Conservation (phyloP, 2,797 vertebrate species). For the Buphagus erythrorhynchus region DNA sequence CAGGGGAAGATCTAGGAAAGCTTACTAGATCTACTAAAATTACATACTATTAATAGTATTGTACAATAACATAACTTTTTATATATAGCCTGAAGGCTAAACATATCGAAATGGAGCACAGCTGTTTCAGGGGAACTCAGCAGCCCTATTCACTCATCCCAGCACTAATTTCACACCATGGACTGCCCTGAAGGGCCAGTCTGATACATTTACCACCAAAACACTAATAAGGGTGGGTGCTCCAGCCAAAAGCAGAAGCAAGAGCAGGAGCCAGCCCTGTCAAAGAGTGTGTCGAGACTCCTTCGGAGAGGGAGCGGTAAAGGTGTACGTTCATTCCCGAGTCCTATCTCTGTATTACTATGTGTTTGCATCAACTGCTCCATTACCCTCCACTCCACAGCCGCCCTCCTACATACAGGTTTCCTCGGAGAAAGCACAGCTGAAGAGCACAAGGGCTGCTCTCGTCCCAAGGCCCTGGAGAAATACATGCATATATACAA, state of each 20-base stretch:
- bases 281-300: fast-evolving
- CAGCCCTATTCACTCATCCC: neutral
- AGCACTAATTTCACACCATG: neutral
- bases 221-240: fast-evolving
- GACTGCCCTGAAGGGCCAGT: neutral
- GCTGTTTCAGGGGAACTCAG: neutral
- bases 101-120: neutral
- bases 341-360: neutral
- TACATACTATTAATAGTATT: neutral
- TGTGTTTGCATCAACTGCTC: neutral
- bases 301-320: fast-evolving
- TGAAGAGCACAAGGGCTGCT: neutral
- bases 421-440: neutral
- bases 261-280: fast-evolving
- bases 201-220: neutral
- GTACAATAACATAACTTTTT: slow-evolving; percentile 9
- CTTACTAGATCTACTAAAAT: neutral
- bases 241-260: neutral
- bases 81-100: neutral
- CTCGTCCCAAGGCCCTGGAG: neutral
- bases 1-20: neutral
- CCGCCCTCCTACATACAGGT: neutral
- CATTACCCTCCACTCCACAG: neutral
- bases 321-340: fast-evolving
- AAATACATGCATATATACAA: fast-evolving